Evolutionary conservation across 2,888 invertebrate species (phyloP), one percentile per base, ranked within the genome.

Genomic region (Diachrysia chrysitis): DNA sequence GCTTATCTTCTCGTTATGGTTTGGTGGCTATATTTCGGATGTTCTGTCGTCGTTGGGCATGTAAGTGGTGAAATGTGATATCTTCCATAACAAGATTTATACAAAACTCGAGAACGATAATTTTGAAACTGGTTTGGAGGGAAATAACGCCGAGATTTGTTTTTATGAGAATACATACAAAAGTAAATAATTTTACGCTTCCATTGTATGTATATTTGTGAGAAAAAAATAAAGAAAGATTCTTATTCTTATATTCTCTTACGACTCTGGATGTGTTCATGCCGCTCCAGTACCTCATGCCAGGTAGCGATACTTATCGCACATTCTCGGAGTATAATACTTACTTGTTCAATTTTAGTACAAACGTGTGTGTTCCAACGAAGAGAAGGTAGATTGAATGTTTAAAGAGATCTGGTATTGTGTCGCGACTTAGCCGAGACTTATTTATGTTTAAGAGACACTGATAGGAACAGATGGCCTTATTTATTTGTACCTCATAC

Each of bases 261-360:
- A 48, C n/a, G 23, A 35, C 60, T 46, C 21, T 77, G 46, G 37
- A 71, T 61, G 58, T 53, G 68, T 54, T 62, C 69, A 48, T 17
- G 73, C 62, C 46, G 58, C 56, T 58, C 64, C 56, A 48, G 35
- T 60, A 48, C 56, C 59, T 73, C 59, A 62, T 62, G 73, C 73
- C 62, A 75, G 78, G 74, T 69, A 74, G 63, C 78, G 73, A 75
- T 78, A 78, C 74, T 78, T 78, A 78, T 73, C 69, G 59, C 54
- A 37, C 35, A 64, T 75, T 78, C 74, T 53, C 61, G 42, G 35
- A 32, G 59, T 64, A 64, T 75, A 78, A 59, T 73, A 71, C 72
- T 54, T 68, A 71, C 72, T 58, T 54, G 62, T 75, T 75, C 61
- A 73, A 62, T 29, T 63, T 64, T 19, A 51, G 69, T 69, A 75